Base-by-base conservation (phyloP, 2,888 invertebrate species). In the Troides oblongomaculatus region DNA sequence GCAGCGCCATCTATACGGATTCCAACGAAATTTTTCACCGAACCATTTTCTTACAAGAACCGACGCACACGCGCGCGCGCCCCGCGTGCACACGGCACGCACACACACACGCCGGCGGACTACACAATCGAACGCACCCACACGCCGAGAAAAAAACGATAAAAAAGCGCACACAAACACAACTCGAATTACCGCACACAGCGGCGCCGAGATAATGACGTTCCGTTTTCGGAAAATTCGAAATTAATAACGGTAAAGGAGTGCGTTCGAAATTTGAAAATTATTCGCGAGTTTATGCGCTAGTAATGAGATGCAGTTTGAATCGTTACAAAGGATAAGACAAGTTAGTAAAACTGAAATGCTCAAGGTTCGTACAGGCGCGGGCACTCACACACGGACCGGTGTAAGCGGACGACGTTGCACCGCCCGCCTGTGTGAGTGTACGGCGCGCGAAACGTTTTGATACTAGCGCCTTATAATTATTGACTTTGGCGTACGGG, bases 11-110 rank as follows among this genome's bases (percentile, higher is more conserved):
- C 92, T 92, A 85, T 89, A 83, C 83, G 86, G 83, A 86, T 86
- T 86, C 84, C 85, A 77, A 84, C 86, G 88, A 90, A 91, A 90
- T 88, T 89, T 91, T 90, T 90, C 88, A 87, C 87, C 84, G 86
- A 89, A 89, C 87, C 88, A 89, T 92, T 91, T 70, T 92, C 92
- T 92, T 92, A 89, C 86, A 92, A 92, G 92, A 92, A 89, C 39
- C 85, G 80, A 74, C 84, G 69, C 87, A 85, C 89, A 62, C 68
- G 57, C 62, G 71, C 75, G 71, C 75, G 7, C 53, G 78, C 36
- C 59, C 74, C n/a, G 53, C 25, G 21, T 80, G 81, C 81, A 78
- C 73, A 85, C 78, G 83, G 84, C 86, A 77, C 75, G 36, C 25
- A 53, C 70, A 69, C 72, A 68, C 53, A 50, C 43, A 62, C 73